Conservation (phyloP, 2,888 invertebrate genomes). For the Oegoconia quadripuncta region DNA sequence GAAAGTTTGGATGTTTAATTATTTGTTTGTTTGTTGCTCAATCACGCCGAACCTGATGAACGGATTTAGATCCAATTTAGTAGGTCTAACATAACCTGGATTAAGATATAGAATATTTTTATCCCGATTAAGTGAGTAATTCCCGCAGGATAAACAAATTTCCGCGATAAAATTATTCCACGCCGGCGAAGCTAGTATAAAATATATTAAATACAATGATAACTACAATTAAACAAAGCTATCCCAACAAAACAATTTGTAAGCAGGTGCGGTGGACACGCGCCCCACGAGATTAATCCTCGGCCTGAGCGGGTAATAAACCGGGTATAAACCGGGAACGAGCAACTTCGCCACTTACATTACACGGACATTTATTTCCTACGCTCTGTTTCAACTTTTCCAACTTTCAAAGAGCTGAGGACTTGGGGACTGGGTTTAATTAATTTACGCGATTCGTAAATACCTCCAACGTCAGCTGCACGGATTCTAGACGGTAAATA, state of each 20-base stretch:
- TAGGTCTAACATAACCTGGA: too few species aligned
- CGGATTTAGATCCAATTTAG: too few species aligned
- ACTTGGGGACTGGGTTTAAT: conserved; percentile 55
- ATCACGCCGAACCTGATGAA: too few species aligned
- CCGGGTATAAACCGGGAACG: conserved; percentile 64
- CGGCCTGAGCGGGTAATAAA: conserved; percentile 59
- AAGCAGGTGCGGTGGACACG: conserved; percentile 38
- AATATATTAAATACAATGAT: too few species aligned
- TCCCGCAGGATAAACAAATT: too few species aligned
- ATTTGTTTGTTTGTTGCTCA: too few species aligned
- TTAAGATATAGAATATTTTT: too few species aligned
- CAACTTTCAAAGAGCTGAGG: conserved; percentile 50
- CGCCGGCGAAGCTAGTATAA: too few species aligned
- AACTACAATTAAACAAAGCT: too few species aligned
- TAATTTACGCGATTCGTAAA: conserved; percentile 62
- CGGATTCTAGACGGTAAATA: conserved; percentile 29
- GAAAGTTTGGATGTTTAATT: too few species aligned
- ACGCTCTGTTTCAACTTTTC: conserved; percentile 66
- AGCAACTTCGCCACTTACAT: conserved; percentile 72
- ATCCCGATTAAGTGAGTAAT: too few species aligned
- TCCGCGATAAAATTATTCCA: too few species aligned
- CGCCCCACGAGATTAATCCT: conserved; percentile 61
- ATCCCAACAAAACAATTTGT: conserved; percentile 41
- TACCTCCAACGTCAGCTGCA: conserved; percentile 31
- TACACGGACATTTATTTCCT: conserved; percentile 72